Evolutionary conservation across 2,113 vertebrate species (phyloP), one percentile per base, ranked within the genome.

Genomic region (Ariopsis seemanni): DNA sequence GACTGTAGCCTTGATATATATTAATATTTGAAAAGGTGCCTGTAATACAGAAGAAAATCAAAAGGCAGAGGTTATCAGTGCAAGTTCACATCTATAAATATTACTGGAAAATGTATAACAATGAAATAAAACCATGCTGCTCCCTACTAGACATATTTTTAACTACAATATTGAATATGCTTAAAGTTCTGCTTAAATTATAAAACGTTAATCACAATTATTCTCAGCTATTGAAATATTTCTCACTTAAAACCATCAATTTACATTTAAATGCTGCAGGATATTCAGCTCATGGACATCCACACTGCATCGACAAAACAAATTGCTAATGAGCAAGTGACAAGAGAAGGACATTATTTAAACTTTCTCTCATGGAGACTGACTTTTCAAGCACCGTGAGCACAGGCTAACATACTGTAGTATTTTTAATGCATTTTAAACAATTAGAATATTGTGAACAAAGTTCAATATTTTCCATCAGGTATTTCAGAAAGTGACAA

Each of bases 1-100:
- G 80, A 63, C 79, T 62, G 57, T 52, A 87, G 25, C 14, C 86
- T 82, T 87, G 79, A 18, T 83, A 87, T 1, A 87, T 5, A 22
- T 83, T 87, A 22, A 62, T 30, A 1, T 74, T 34, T 34, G 78
- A 27, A n/a, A 53, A 6, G 4, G 11, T 55, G 52, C 25, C 48
- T 75, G 48, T 25, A 52, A 75, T 50, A 52, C 18, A 75, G 48
- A 75, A 50, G 1, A 50, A 50, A 50, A 25, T 22, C 12, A 75
- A 22, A 75, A 8, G 1, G 17, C 5, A 72, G 71, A 72, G 71
- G 2, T 48, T 50, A 42, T 25, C 18, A 75, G 42, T 25, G 42
- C 18, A 52, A 50, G 9, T 52, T 10, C 12, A 9, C 9, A 75
- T 74, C 42, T 3, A 17, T 7, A 48, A 50, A 75, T 25, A 75